Base-by-base conservation (phyloP, 2,113 vertebrate species). In the Vulpes ferrilata region DNA sequence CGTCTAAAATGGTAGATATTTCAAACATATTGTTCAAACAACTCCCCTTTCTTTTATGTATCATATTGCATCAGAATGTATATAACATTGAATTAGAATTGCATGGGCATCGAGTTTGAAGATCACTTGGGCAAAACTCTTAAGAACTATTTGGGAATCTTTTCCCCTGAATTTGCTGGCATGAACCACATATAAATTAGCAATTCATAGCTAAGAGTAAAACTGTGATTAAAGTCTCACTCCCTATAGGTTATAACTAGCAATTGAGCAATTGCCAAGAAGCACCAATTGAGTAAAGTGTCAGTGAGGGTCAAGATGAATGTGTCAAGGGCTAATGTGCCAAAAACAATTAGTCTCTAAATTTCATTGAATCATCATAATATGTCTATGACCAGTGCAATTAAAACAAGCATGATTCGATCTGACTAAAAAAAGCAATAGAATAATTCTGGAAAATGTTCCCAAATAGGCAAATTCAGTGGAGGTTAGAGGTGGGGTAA, bases 401-500 rank as follows among this genome's bases (percentile, higher is more conserved):
- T 97, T 97, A 97, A 95, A 90, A 74, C 8, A 82, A 38, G 51
- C 5, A 9, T 93, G 53, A 73, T 30, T 89, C 51, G 51, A 88
- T 93, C 11, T 76, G 35, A 87, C 25, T 93, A 9, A 87, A 90
- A 85, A 85, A 86, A 38, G 48, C 23, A 71, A 60, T 55, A 51
- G 3, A n/a, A 73, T 15, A 55, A 62, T 65, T 88, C 25, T 95
- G 11, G 23, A 83, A 90, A 81, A 79, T 87, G 4, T 87, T 81
- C 53, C 19, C 19, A 79, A 48, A 30, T 11, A 65, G 10, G 48
- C 9, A 69, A 65, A 6, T 93, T 88, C 55, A 64, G 0, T 71
- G 16, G 17, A 90, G 22, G 16, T 35, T 92, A 0, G 13, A 78
- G 5, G 6, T 80, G 3, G 22, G 8, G 13, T 53, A 8, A 62